Evolutionary conservation across 1,140 invertebrate species (phyloP).

Genomic region (Zophobas atratus): DNA sequence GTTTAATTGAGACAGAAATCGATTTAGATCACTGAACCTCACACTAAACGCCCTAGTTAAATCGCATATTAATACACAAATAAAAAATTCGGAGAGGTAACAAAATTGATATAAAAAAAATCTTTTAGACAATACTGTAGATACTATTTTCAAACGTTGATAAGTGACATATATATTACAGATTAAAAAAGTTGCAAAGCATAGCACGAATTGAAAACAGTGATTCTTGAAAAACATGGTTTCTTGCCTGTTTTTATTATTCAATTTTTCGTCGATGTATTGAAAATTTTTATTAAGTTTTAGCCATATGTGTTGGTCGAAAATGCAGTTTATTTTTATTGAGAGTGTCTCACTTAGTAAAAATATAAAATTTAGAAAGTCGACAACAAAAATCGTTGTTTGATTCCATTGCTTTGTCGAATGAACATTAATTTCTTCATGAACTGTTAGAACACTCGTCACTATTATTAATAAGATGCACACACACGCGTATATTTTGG

Average conservation of each 20-base stretch:
- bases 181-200: neutral
- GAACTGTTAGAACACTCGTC: neutral
- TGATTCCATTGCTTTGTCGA: neutral
- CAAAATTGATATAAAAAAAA: neutral
- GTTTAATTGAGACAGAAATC: neutral
- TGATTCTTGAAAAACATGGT: neutral
- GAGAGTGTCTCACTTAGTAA: neutral
- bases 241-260: constrained; percentile 16
- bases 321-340: neutral
- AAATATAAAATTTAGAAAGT: constrained; percentile 16
- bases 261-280: constrained; percentile 13
- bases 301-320: constrained; percentile 1
- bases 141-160: neutral
- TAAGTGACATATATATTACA: constrained; percentile 12
- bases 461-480: neutral
- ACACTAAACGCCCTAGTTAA: neutral
- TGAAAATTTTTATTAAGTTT: constrained; percentile 34
- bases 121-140: neutral
- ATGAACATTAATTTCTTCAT: neutral
- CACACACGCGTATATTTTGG: constrained; percentile 16
- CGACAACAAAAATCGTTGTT: constrained; percentile 15
- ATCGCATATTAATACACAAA: constrained; percentile 9
- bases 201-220: constrained; percentile 1
- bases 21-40: neutral
- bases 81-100: constrained; percentile 5